Evolutionary conservation across 2,113 vertebrate species (phyloP).

Genomic region (Scophthalmus maximus): DNA sequence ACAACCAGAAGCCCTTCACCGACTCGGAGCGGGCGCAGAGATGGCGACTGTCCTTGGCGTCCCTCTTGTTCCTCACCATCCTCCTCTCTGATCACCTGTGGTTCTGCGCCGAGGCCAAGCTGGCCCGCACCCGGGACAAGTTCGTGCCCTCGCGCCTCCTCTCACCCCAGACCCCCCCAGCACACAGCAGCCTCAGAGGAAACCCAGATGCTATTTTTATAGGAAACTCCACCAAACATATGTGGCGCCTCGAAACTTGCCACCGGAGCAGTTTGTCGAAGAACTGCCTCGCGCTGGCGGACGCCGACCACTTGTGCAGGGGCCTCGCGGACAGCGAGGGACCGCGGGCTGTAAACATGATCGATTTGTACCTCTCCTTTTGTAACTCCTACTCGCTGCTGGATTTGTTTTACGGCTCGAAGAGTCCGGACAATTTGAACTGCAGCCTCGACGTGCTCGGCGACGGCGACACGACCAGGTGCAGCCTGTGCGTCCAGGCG

Average conservation of each 20-base stretch:
- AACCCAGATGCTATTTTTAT: slow-evolving; percentile 86
- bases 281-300: slow-evolving; percentile 90
- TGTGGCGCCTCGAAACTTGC: slow-evolving; percentile 88
- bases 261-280: slow-evolving; percentile 85
- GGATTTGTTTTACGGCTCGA: slow-evolving; percentile 93
- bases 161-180: slow-evolving; percentile 75
- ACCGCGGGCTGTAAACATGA: slow-evolving; percentile 83
- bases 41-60: slow-evolving; percentile 99
- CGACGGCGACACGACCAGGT: slow-evolving; percentile 84
- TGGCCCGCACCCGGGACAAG: slow-evolving; percentile 89
- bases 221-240: slow-evolving; percentile 89
- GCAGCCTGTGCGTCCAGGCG: slow-evolving; percentile 92
- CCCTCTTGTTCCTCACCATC: slow-evolving; percentile 97
- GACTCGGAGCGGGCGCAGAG: slow-evolving; percentile 99
- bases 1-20: slow-evolving; percentile 96
- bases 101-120: slow-evolving; percentile 97
- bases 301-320: slow-evolving; percentile 90
- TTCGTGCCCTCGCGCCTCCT: slow-evolving; percentile 70
- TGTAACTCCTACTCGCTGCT: slow-evolving; percentile 98
- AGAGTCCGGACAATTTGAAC: slow-evolving; percentile 93
- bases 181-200: slow-evolving; percentile 80
- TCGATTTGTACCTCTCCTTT: slow-evolving; percentile 98
- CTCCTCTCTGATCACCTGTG: slow-evolving; percentile 99
- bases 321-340: slow-evolving; percentile 82
- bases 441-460: slow-evolving; percentile 92